These are phyloP conservation scores for Lutjanus erythropterus DNA, from an alignment of 2,113 vertebrate genomes.

Conservation along the genomic window DNA sequence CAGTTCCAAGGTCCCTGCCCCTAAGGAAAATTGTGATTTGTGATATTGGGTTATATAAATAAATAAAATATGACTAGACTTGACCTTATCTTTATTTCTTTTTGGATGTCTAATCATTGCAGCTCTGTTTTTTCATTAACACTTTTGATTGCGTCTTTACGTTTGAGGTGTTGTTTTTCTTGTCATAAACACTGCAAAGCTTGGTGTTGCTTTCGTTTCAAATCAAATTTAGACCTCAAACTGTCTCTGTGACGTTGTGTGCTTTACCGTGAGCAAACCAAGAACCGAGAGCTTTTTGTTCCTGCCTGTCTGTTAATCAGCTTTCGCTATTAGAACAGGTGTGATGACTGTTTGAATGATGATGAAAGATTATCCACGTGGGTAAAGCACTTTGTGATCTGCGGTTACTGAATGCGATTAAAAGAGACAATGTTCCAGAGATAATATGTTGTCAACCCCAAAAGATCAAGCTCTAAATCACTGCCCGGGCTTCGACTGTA, in stretches of 20 bases:
- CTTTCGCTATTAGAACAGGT: constrained; percentile 48
- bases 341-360: constrained; percentile 23
- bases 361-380: constrained; percentile 36
- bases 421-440: constrained; percentile 34
- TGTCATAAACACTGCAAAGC: not conserved
- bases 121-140: not conserved
- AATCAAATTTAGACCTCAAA: not conserved
- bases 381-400: constrained; percentile 19
- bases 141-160: not conserved
- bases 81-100: not conserved
- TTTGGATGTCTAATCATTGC: not conserved
- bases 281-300: constrained; percentile 10
- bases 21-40: too few species aligned
- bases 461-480: constrained; percentile 38
- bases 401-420: constrained; percentile 31
- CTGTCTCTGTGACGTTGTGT: not conserved
- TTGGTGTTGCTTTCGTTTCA: not conserved
- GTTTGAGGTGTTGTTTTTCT: constrained; percentile 10
- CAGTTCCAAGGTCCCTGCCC: too few species aligned
- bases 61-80: too few species aligned
- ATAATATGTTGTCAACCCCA: constrained; percentile 19
- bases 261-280: constrained; percentile 17
- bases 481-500: constrained; percentile 3
- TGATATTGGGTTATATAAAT: too few species aligned
- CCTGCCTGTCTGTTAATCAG: constrained; percentile 29